Base-by-base conservation (phyloP, 1,140 invertebrate genomes). In the Amyelois transitella region DNA sequence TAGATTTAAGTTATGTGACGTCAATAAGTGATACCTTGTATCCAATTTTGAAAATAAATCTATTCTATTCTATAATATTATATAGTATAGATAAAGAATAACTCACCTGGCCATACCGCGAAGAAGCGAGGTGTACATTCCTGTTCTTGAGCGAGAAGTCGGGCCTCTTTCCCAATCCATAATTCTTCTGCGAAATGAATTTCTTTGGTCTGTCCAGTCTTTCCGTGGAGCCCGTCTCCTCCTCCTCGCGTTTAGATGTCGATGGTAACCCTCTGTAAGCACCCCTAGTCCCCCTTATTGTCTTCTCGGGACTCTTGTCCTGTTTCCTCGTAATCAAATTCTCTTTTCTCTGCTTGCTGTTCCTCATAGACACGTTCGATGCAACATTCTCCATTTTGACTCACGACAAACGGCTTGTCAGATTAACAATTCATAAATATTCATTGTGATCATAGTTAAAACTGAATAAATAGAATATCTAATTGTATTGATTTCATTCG, bases 241-340 rank as follows among this genome's bases (percentile, higher is more conserved):
- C 72, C 20, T 88, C 86, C 60, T 79, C 75, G 44, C 76, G 62
- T 60, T 86, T 82, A 7, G 84, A 77, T 20, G 77, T 80, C 14
- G 81, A 79, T 45, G 81, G 73, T 53, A 79, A 68, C 6, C 77
- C 78, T 60, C 88, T 63, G 58, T 86, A 86, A 6, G 82, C 84
- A 6, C 84, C 82, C 38, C 82, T 68, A 10, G 85, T 88, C 0
- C 82, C 81, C 18, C 84, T 69, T 44, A 86, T 86, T 6, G 80
- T 84, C 67, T 89, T 89, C 67, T 89, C 88, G 3, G 88, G 88
- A 50, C 79, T 85, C 65, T 88, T 88, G 66, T 89, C 88, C 66
- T 88, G 83, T 57, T 89, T 89, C 54, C 88, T 73, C n/a, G 88
- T 78, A 4, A 87, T 86, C 47, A 86, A 70, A 61, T 86, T 87